Evolutionary conservation across 2,888 invertebrate species (phyloP), one percentile per base, ranked within the genome.

Genomic region (Lasioglossum leucozonium): DNA sequence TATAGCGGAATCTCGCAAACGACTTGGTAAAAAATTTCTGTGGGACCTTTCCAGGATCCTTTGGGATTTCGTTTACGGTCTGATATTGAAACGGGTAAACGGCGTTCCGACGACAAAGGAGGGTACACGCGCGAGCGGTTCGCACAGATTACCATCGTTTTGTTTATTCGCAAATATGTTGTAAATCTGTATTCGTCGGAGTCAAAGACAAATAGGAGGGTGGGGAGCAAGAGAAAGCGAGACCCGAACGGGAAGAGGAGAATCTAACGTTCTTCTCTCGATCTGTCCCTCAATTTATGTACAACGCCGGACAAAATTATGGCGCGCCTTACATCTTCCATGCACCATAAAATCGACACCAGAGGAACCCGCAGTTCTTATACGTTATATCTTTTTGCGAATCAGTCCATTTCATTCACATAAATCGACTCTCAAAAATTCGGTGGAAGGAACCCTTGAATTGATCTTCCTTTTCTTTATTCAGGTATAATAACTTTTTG

Each of bases 11-110:
- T 88, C 83, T 77, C 40, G 82, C 74, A 62, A 81, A 74, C 42
- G n/a, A 42, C 65, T 62, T 62, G 30, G 76, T 83, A 87, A 88
- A 89, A 86, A 82, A 34, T 34, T 3, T 88, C 77, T 84, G 55
- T 40, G 74, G 26, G 44, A 67, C 58, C 44, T 55, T n/a, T n/a
- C 79, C 26, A 65, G 72, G 37, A 47, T 87, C 90, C 87, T 85
- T 73, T 79, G 88, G 84, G 90, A 91, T 84, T 89, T 91, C 87
- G 91, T 91, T 90, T 91, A 85, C 83, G 77, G 79, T 67, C 79
- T 81, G 86, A 85, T 87, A 89, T 88, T 85, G 88, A 90, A 88
- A 82, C 84, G 81, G 81, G 85, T 87, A 84, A 89, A 88, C 84
- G 87, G 82, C 51, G 69, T 73, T 62, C 74, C 42, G 44, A 40